Base-by-base conservation (phyloP, 1,140 invertebrate species). In the Euwallacea similis region DNA sequence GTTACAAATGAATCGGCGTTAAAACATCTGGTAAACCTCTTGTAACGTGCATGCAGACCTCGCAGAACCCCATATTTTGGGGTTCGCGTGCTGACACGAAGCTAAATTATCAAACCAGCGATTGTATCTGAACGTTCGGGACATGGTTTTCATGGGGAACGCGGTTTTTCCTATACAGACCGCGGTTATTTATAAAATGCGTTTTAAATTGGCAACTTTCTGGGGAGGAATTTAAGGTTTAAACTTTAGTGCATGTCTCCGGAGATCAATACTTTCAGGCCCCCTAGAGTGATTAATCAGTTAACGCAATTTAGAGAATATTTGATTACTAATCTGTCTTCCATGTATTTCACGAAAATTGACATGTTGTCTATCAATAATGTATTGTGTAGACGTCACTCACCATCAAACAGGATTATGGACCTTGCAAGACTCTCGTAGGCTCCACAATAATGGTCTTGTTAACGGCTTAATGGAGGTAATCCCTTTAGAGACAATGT, bases 71-170 rank as follows among this genome's bases (percentile, higher is more conserved):
- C 55, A 21, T 10, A 58, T 58, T n/a, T 58, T 10, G 55, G 55
- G 13, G 55, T 16, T 58, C 21, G 55, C 55, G 55, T 58, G 55
- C 55, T 16, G 16, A 21, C 55, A 15, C 16, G 13, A 41, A 41
- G n/a, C 55, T 58, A 58, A 58, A 58, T 58, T 58, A 58, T 58
- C 15, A 58, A 58, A 58, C 55, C 21, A 16, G 13, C 21, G 55
- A 58, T 58, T 58, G 55, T 58, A 58, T 58, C 55, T 16, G 55
- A 58, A 58, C 16, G 13, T 58, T 58, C 55, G 21, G 21, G 55
- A 58, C 55, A 58, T 58, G 55, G 55, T 58, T 58, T 58, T 58
- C 55, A 58, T 58, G 55, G 55, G 21, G 55, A 58, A 21, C 21
- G 13, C 13, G 55, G 55, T 33, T 16, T 13, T 58, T 15, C 21